Conservation (phyloP, 2,797 vertebrate genomes). For the Eulemur coronatus region DNA sequence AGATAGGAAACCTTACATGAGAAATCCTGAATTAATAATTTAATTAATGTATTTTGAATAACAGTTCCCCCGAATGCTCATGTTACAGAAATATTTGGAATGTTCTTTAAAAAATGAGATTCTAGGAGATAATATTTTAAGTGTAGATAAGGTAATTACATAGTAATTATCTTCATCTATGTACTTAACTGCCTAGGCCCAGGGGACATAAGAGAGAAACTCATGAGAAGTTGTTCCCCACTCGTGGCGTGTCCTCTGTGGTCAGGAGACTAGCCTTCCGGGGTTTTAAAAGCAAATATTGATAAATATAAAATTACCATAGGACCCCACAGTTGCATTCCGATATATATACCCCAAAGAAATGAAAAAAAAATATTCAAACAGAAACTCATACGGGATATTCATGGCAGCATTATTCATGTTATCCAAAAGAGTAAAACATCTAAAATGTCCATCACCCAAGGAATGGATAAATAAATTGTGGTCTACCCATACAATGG, state of each 20-base stretch:
- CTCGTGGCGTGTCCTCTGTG: background rate
- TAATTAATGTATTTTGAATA: slow-evolving; percentile 41
- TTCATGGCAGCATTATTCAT: background rate
- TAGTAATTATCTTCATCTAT: background rate
- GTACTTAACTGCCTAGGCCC: background rate
- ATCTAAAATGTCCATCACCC: background rate
- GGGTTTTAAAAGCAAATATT: background rate
- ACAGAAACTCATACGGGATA: background rate
- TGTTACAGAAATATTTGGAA: slow-evolving; percentile 47
- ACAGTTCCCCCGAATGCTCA: background rate
- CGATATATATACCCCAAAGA: background rate
- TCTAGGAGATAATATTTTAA: slow-evolving; percentile 30
- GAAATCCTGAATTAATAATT: slow-evolving; percentile 29
- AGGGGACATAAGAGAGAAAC: background rate
- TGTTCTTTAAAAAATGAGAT: slow-evolving; percentile 24
- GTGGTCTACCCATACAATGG: background rate
- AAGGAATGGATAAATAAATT: background rate
- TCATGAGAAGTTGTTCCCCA: background rate
- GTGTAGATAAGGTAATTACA: slow-evolving; percentile 11
- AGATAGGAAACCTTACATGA: background rate
- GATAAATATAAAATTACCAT: background rate
- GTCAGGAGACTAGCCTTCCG: background rate
- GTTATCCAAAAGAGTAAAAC: background rate
- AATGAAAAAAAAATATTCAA: background rate
- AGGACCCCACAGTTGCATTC: background rate